phyloP scores from a whole-genome alignment of 2,797 vertebrate genomes.

The Onychomys torridus region DNA sequence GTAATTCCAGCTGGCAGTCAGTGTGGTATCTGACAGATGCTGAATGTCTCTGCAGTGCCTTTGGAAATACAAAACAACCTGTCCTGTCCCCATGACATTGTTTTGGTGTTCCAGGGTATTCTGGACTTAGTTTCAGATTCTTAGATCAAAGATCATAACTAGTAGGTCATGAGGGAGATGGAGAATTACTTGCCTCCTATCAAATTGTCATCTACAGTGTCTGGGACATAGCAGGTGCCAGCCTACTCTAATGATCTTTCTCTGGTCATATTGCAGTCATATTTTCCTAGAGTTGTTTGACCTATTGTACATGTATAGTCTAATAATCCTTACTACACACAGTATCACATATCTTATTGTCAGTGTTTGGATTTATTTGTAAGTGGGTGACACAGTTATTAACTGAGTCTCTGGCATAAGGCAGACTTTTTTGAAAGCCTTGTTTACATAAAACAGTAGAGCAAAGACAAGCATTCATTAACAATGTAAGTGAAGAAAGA shows the following conservation, averaged over 20 bases:
- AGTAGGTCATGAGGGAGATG: neutral
- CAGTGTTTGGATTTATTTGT: conserved; percentile 27
- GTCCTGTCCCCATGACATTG: neutral
- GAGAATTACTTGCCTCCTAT: neutral
- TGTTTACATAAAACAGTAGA: conserved; percentile 18
- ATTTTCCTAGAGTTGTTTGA: neutral
- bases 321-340: neutral
- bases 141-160: neutral
- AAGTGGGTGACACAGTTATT: conserved; percentile 7
- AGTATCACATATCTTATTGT: neutral
- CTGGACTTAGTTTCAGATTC: neutral
- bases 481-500: neutral
- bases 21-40: neutral
- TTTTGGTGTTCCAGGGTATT: neutral
- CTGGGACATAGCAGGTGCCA: neutral
- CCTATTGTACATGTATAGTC: neutral
- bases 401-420: neutral
- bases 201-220: neutral
- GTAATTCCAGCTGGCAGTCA: neutral
- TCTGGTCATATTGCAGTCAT: neutral
- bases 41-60: neutral
- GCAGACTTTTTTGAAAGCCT: conserved; percentile 18
- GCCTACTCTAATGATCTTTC: neutral
- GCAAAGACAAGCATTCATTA: conserved; percentile 24
- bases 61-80: neutral